Evolutionary conservation across 2,888 invertebrate species (phyloP), one percentile per base, ranked within the genome.

Genomic region (Tiphia femorata): DNA sequence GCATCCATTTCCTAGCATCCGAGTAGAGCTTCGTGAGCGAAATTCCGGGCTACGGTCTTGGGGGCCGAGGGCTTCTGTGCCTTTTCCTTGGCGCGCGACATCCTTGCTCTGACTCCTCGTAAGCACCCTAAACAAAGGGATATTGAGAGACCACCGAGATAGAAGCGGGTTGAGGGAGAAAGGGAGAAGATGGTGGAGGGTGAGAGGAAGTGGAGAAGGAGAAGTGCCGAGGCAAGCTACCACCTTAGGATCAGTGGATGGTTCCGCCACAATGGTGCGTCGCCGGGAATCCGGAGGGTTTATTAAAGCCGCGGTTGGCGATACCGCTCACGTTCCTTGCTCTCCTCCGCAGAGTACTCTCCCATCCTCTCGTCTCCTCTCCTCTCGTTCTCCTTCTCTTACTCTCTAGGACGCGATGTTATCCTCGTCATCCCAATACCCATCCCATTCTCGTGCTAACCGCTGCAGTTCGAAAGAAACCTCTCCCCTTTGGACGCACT

Each of bases 311-410:
- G 75, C 72, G 76, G 77, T 81, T 81, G 78, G 74, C 75, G 75
- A 81, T 81, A 81, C 81, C 81, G 78, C 81, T 81, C 81, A 81
- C 81, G 81, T 81, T 78, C 75, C 73, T 70, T 62, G 57, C 69
- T 74, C 68, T 72, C 74, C 76, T n/a, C n/a, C n/a, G n/a, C 75
- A 72, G 46, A 59, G 43, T 56, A 59, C 62, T 58, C 70, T 68
- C 53, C 57, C 67, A 63, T 60, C 59, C 51, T 57, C 25, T 25
- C 25, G 25, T 25, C 25, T 62, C 65, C 67, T 61, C 60, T 59
- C 51, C 46, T 41, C 19, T 33, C n/a, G 29, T 52, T n/a, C 58
- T 23, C 27, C 41, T 42, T 43, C 52, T 23, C 29, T 30, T 8
- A 40, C 42, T 12, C 30, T 33, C 33, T 35, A n/a, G n/a, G n/a